Conservation (phyloP, 2,113 vertebrate species). For the Willisornis vidua region DNA sequence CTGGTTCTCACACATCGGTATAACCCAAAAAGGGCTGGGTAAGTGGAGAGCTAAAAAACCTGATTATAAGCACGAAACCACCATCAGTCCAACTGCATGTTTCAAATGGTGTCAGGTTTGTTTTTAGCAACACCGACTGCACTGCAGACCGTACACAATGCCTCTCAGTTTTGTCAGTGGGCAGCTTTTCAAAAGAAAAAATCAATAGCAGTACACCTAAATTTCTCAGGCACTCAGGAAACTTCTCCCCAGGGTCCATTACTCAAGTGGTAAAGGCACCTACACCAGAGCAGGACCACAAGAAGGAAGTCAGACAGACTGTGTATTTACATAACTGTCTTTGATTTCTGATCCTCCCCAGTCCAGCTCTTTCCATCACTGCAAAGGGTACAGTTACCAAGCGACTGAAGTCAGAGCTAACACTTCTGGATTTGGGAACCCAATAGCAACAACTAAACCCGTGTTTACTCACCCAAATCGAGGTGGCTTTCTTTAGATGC, state of each 20-base stretch:
- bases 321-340: constrained; percentile 1
- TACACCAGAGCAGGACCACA: neutral
- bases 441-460: neutral
- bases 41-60: neutral
- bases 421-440: neutral
- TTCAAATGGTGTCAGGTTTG: neutral
- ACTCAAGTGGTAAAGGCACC: neutral
- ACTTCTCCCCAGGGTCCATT: neutral
- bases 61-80: neutral
- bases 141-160: neutral
- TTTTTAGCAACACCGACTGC: neutral
- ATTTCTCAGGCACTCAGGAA: constrained; percentile 20
- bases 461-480: neutral
- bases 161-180: neutral
- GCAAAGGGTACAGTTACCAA: neutral
- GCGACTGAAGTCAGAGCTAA: neutral
- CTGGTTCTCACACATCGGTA: neutral
- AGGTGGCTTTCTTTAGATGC: neutral
- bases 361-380: neutral
- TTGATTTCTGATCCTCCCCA: neutral
- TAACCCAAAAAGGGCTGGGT: neutral
- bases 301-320: neutral
- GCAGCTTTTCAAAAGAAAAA: constrained; percentile 29
- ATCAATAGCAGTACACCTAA: constrained; percentile 36
- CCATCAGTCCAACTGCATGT: no score